Base-by-base conservation (phyloP, 2,888 invertebrate genomes). In the Oxystoma pomonae region DNA sequence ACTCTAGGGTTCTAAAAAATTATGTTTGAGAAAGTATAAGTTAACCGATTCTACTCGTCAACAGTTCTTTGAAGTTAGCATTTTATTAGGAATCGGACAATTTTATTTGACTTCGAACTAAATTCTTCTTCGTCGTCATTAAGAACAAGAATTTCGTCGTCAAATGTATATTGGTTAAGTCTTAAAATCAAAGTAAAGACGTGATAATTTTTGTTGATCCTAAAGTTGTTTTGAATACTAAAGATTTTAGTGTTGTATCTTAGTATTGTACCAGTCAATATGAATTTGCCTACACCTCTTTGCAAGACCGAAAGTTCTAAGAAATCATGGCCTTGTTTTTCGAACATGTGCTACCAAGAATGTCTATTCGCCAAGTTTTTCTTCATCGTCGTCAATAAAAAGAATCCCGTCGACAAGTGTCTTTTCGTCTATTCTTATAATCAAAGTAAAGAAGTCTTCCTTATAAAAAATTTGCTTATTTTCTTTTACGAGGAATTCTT, bases 81-180 rank as follows among this genome's bases (percentile, higher is more conserved):
- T 1, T 74, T 74, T 55, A 35, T 7, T 35, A 67, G 70, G 50
- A 65, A 73, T 17, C 69, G 69, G 35, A 74, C 74, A 1, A 74
- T 74, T 22, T 73, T 73, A 35, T 74, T 74, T 50, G 74, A 74
- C 56, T 62, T 70, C 35, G 71, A 72, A 20, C 57, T 63, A 1
- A 70, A 60, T 52, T 63, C 61, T 60, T 65, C 65, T n/a, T 61
- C 66, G 1, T 65, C 61, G 1, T 58, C 65, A 1, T 35, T 12
- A 35, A 3, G 35, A 35, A 56, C 60, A n/a, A 65, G 67, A 57
- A 63, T 67, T 16, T 65, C 63, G n/a, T 69, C 66, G 21, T 63
- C 66, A 7, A 35, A 12, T 35, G 58, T 63, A 1, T 65, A 63
- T 1, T 63, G 69, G 2, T 71, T 70, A 9, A 71, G 70, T 53